Evolutionary conservation across 1,140 invertebrate genomes (phyloP).

Genomic region (Cotesia typhae): DNA sequence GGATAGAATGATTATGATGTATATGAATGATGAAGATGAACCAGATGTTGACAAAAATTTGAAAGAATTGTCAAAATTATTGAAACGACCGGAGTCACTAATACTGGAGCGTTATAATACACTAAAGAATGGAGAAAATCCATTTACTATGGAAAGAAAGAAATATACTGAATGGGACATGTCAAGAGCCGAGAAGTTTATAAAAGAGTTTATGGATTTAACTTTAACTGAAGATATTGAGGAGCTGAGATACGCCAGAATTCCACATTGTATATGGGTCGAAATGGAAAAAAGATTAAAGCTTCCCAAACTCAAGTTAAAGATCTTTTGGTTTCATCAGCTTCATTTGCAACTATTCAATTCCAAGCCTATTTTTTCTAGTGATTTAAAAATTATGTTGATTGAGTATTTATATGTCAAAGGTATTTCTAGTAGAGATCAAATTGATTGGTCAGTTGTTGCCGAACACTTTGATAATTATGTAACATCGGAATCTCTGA

Average conservation of each 20-base stretch:
- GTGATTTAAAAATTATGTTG: slow-evolving; percentile 54
- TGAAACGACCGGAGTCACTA: not conserved
- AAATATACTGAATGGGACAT: slow-evolving; percentile 40
- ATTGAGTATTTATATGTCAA: slow-evolving; percentile 54
- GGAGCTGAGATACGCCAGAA: slow-evolving; percentile 51
- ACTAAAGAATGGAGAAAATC: not conserved
- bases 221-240: slow-evolving; percentile 46
- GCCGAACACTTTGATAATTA: slow-evolving; percentile 48
- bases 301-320: slow-evolving; percentile 42
- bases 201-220: slow-evolving; percentile 45
- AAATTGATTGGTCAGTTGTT: slow-evolving; percentile 49
- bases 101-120: not conserved
- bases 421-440: slow-evolving; percentile 38
- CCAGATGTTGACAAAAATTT: not conserved
- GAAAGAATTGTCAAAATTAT: not conserved
- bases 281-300: slow-evolving; percentile 48
- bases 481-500: slow-evolving; percentile 46
- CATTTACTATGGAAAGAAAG: not conserved
- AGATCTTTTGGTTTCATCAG: slow-evolving; percentile 49
- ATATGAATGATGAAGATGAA: not conserved
- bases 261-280: slow-evolving; percentile 51
- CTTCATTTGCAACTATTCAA: slow-evolving; percentile 57
- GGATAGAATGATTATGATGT: not conserved
- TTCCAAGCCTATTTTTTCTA: slow-evolving; percentile 47
- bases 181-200: slow-evolving; percentile 40